Evolutionary conservation across 2,797 vertebrate genomes (phyloP).

Genomic region (Sebastes vulpes): DNA sequence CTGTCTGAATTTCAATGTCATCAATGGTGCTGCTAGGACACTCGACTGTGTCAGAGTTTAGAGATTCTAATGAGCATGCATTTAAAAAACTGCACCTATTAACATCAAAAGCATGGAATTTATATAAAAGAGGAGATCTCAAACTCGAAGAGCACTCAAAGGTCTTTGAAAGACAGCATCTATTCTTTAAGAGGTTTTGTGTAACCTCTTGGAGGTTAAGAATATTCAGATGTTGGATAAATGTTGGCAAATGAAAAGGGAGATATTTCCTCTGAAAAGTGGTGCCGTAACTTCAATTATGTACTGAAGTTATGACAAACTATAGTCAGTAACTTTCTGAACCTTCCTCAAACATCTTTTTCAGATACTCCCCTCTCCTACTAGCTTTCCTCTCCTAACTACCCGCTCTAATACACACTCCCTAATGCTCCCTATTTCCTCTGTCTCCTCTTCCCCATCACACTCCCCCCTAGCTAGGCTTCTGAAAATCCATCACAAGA

Average conservation of each 20-base stretch:
- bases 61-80: not conserved
- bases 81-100: not conserved
- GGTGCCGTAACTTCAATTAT: not conserved
- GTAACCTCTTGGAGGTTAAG: not conserved
- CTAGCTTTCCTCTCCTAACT: conserved; percentile 9
- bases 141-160: conserved; percentile 1
- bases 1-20: not conserved
- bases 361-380: not conserved
- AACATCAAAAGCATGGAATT: not conserved
- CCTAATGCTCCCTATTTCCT: conserved; percentile 24
- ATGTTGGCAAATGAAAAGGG: not conserved
- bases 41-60: not conserved
- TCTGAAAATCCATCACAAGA: conserved; percentile 64
- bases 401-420: conserved; percentile 16
- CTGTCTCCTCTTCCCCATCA: not conserved
- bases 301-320: not conserved
- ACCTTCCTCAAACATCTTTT: conserved; percentile 5
- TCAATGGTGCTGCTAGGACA: not conserved
- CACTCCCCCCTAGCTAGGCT: conserved; percentile 19
- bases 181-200: not conserved
- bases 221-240: not conserved
- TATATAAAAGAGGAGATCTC: not conserved
- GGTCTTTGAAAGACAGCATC: conserved; percentile 1
- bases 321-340: not conserved
- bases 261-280: conserved; percentile 13